Conservation (phyloP, 2,113 vertebrate genomes). For the Muntiacus muntjak region DNA sequence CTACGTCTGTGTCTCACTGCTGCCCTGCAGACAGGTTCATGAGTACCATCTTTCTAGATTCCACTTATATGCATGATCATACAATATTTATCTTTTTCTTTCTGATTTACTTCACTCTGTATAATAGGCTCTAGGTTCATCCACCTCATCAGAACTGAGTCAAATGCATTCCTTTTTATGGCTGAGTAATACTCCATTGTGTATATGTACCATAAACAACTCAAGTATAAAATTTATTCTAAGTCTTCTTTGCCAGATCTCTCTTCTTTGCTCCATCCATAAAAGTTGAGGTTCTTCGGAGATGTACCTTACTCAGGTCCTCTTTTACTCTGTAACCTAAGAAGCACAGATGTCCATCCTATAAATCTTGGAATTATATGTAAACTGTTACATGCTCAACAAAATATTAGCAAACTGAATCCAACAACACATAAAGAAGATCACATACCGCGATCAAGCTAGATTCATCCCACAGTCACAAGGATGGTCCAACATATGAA, state of each 20-base stretch:
- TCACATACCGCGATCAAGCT: neutral
- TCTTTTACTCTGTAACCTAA: neutral
- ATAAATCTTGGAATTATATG: constrained; percentile 10
- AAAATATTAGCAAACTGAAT: neutral
- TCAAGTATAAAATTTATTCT: neutral
- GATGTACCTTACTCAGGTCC: neutral
- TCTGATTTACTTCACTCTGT: neutral
- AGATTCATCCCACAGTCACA: neutral
- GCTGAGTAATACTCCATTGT: neutral
- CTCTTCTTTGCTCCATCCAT: neutral
- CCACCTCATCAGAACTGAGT: neutral
- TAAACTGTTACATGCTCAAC: neutral
- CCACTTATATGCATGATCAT: neutral
- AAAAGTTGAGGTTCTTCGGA: neutral
- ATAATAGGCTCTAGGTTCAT: neutral
- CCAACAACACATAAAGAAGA: neutral
- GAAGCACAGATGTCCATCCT: neutral
- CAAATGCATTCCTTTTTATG: neutral
- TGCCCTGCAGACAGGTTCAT: neutral
- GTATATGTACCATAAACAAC: neutral
- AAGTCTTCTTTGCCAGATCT: neutral
- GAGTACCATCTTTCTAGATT: neutral
- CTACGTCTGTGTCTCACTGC: neutral
- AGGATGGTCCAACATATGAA: neutral
- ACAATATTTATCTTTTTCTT: neutral